Evolutionary conservation across 2,888 invertebrate species (phyloP), one percentile per base, ranked within the genome.

Genomic region (Phalera bucephala): DNA sequence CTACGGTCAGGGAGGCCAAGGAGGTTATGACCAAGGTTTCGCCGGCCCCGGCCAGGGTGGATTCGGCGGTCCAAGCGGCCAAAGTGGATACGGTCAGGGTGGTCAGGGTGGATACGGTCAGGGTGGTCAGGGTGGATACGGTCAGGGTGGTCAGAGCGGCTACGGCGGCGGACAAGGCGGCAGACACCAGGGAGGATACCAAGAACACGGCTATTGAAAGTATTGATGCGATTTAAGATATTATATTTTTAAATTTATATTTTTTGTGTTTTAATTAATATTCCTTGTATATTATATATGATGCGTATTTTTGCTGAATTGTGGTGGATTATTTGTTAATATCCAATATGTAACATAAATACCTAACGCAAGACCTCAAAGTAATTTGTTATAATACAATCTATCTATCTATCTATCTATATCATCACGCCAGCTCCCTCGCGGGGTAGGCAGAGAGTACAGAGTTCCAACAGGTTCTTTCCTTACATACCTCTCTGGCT

Each of bases 31-130:
- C 25, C 8, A 11, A 8, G 25, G 25, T 10, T 25, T 25, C 25
- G 8, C 19, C 12, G 20, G 20, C 1, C 31, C 2, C 23, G 46
- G 45, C 8, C 37, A 35, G 9, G 43, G 47, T 2, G 40, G 48
- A 13, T 36, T 42, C 10, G 45, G 49, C 1, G 40, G 45, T 3
- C 44, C n/a, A n/a, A n/a, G n/a, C n/a, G 28, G 28, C 6, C 27
- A 27, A 15, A 8, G 28, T 17, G 27, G 27, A 8, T n/a, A 1
- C 20, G 46, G 43, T 10, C 36, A 34, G 9, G 42, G 47, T 2
- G 40, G 49, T 1, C 41, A 45, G 4, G 45, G 51, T 15, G 33
- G 40, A 2, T 36, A 21, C n/a, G 26, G 30, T 0, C 34, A 13
- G 1, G 29, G 33, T 6, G 38, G 45, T 10, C 29, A 25, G 11